These are phyloP conservation scores for Apogon hyalosoma DNA, from an alignment of 2,797 vertebrate species.

Conservation along the genomic window DNA sequence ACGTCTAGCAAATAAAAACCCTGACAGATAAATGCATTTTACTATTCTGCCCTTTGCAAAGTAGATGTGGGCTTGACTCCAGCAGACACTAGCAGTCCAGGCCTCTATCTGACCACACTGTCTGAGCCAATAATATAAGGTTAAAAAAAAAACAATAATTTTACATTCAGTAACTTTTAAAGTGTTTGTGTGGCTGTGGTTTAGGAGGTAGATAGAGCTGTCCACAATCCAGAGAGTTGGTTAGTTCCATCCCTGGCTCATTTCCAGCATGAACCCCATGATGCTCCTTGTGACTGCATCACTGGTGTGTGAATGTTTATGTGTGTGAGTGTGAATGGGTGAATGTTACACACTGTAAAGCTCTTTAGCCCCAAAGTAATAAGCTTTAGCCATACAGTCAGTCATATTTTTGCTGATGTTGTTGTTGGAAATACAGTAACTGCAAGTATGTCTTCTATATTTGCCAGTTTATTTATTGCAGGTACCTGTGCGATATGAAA, in stretches of 20 bases:
- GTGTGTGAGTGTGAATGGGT: no score
- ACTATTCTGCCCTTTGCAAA: slow-evolving; percentile 26
- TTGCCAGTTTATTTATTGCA: slow-evolving; percentile 31
- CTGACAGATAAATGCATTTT: slow-evolving; percentile 28
- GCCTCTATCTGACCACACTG: slow-evolving; percentile 47
- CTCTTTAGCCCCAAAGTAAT: no score
- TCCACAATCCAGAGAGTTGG: no score
- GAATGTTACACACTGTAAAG: no score
- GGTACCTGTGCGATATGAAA: background rate
- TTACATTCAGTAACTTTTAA: slow-evolving; percentile 52
- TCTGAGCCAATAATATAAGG: slow-evolving; percentile 48
- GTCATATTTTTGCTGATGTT: slow-evolving; percentile 24
- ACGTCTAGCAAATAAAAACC: slow-evolving; percentile 26
- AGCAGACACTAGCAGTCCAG: slow-evolving; percentile 40
- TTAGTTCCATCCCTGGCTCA: no score
- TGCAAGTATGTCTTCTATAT: slow-evolving; percentile 13
- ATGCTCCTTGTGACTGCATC: no score
- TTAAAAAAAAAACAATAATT: slow-evolving; percentile 68
- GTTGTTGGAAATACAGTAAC: slow-evolving; percentile 17
- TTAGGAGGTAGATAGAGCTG: no score
- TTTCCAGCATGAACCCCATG: slow-evolving; percentile 6
- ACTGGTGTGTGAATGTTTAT: no score
- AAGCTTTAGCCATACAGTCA: no score
- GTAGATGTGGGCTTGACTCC: slow-evolving; percentile 38
- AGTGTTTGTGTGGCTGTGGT: slow-evolving; percentile 18